Evolutionary conservation across 2,797 vertebrate genomes (phyloP), one percentile per base, ranked within the genome.

Genomic region (Emydoidea blandingii): DNA sequence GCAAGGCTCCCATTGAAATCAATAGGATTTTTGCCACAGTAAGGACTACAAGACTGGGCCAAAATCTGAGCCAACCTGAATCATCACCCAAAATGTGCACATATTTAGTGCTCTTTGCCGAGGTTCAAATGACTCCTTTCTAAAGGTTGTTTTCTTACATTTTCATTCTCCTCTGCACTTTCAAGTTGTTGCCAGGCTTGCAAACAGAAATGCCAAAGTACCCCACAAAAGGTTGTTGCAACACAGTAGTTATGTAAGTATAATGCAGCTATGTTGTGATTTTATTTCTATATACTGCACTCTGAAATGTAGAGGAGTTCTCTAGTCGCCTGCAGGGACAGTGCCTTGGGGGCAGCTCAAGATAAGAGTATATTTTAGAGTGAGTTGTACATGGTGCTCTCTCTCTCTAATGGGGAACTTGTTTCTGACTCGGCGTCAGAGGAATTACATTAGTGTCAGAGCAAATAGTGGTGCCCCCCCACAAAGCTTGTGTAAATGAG

Each of bases 331-430:
- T 0, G 74, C 85, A 92, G 84, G 56, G 59, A 83, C 65, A 87
- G 79, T 65, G 57, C 34, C 72, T 94, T 86, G 2, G 3, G 93
- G 86, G 84, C 50, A 94, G 86, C 21, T 91, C 80, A 80, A 96
- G 84, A 90, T 92, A 93, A 87, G 53, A 85, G 41, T 7, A 52
- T 41, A 19, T 1, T 0, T 0, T 1, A 96, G 83, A 80, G 88
- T 12, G 54, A 94, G 84, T 80, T 68, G 82, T 83, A 87, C 86
- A 56, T 74, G 85, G 94, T 80, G 78, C 94, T 94, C 95, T 96
- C 94, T 95, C 96, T 62, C 94, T 54, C 53, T 52, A 15, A 90
- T 97, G 94, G 37, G 95, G 96, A 97, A 97, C 94, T n/a, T 1
- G 4, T 74, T 78, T 94, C 86, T 76, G 82, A 81, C 78, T 96